These are phyloP conservation scores for Trachelus stipa DNA, from an alignment of 2,888 invertebrate species.

Conservation along the genomic window DNA sequence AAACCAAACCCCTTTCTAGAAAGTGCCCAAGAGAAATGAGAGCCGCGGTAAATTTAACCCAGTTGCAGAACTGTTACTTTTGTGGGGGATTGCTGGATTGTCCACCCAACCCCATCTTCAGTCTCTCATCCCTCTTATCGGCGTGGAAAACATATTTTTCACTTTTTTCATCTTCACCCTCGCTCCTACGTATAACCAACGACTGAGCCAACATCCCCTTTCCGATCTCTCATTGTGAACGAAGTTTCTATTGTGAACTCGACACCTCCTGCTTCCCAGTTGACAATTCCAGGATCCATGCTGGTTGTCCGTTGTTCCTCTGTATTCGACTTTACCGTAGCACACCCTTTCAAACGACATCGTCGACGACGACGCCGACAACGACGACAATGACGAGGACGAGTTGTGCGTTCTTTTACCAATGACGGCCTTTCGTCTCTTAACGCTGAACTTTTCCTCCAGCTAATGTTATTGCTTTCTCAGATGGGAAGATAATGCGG, in stretches of 20 bases:
- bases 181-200: slow-evolving; percentile 15
- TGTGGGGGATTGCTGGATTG: slow-evolving; percentile 12
- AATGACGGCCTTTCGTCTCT: neutral
- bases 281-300: slow-evolving; percentile 21
- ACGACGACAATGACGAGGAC: neutral
- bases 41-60: slow-evolving; percentile 33
- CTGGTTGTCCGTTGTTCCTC: slow-evolving; percentile 22
- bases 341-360: neutral
- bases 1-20: no score
- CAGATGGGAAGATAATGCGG: neutral
- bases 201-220: neutral
- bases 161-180: slow-evolving; percentile 17
- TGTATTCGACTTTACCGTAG: slow-evolving; percentile 1
- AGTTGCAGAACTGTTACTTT: slow-evolving; percentile 35
- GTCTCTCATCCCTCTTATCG: neutral
- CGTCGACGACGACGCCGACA: neutral
- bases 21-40: slow-evolving; percentile 9
- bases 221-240: slow-evolving; percentile 17
- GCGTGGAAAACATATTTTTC: slow-evolving; percentile 37
- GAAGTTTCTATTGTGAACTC: slow-evolving; percentile 34
- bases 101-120: neutral
- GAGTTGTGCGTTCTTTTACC: neutral
- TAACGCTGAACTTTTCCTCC: neutral
- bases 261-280: slow-evolving; percentile 21
- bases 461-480: neutral